Base-by-base conservation (phyloP, 2,113 vertebrate species). In the Neolamprologus sp. region DNA sequence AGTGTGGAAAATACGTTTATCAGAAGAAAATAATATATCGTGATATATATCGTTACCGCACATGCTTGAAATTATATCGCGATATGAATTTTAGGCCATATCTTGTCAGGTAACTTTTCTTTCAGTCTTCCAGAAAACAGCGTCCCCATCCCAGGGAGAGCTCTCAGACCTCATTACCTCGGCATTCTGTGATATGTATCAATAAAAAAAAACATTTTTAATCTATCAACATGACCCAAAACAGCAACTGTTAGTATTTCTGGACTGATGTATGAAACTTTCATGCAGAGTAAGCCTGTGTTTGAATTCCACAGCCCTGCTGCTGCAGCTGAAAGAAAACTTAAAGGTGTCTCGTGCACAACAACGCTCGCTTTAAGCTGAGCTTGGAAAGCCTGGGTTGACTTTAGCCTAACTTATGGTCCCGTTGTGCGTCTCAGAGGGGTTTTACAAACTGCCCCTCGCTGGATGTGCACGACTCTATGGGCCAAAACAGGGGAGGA, bases 1-100 rank as follows among this genome's bases (percentile, higher is more conserved):
- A 55, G 53, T 23, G 53, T 1, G 21, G 21, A 23, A 2, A 26
- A 55, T 55, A 23, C 0, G 0, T 7, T 2, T 55, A 55, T n/a
- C 53, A 55, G 53, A 55, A 26, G 11, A 26, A 55, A 1, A 55
- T 2, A 55, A 55, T 55, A 55, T 26, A 55, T 55, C 0, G 1
- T 0, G 11, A 55, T 55, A 42, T 12, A 42, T 0, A 42, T 42
- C 5, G 5, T 42, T 42, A 42, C 5, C 0, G 12, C 40, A 42
- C 40, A 3, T 42, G 40, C 12, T 42, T 42, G 1, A 42, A 42
- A 42, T 42, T 42, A 42, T 13, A 42, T 42, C 0, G 49, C 5
- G 9, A n/a, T 53, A 53, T n/a, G 19, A 9, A 53, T 53, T 53
- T 53, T 53, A 53, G 49, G 19, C 3, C 49, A 53, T 53, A n/a